Base-by-base conservation (phyloP, 1,140 invertebrate species). In the Solenopsis fugax region DNA sequence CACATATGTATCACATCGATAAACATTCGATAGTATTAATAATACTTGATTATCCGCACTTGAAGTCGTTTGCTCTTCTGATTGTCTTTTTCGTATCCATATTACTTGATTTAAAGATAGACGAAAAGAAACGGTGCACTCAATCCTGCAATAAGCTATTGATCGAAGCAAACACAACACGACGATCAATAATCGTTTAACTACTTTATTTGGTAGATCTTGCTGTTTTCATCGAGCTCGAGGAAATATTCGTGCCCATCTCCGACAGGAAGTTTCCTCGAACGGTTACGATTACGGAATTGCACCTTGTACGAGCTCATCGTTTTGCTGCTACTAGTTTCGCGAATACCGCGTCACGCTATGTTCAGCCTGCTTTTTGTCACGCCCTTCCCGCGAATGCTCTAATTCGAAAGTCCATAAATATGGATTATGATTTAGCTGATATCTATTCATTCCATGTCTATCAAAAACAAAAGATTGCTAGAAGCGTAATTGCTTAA, bases 31-130 rank as follows among this genome's bases (percentile, higher is more conserved):
- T 56, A 54, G 4, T 73, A 21, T 67, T 67, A 45, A 67, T 4
- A 16, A 13, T 4, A 9, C 29, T 37, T 7, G 10, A 21, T 5
- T 54, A 37, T 54, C 7, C 18, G 37, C 6, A 0, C 10, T 54
- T 34, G 34, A 37, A 65, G 16, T 65, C 9, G 9, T 72, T 73
- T 37, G 3, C 37, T 13, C 24, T 76, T 76, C 4, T 41, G n/a
- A 21, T 45, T 45, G 48, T 34, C 21, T 85, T 12, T 82, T 21
- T 4, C 41, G 7, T 41, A 41, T 76, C 7, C 5, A 41, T 21
- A 65, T 86, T 64, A 21, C 24, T 69, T 85, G 45, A 84, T 80
- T 90, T 72, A 82, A 69, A 75, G 64, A 90, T 89, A 89, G 75
- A 85, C 78, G 87, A 89, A 89, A 91, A 90, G 12, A 84, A 67